Evolutionary conservation across 2,113 vertebrate species (phyloP).

Genomic region (Brachionichthys hirsutus): DNA sequence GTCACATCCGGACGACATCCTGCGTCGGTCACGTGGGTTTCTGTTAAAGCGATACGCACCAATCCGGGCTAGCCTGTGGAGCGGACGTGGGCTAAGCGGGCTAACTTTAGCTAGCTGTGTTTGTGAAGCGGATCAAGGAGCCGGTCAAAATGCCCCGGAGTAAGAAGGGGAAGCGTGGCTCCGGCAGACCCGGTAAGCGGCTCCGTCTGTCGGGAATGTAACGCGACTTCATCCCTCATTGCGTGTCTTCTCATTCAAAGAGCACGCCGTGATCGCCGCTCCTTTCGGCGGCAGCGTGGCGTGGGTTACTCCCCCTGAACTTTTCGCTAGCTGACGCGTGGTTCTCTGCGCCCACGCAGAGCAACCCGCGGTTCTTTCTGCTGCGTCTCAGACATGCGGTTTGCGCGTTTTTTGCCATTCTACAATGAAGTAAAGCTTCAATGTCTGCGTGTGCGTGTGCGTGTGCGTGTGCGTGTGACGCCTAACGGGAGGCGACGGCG

Average conservation of each 20-base stretch:
- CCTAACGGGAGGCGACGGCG: neutral
- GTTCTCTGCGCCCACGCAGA: no score
- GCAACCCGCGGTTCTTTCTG: no score
- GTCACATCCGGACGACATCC: no score
- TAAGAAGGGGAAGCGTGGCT: constrained; percentile 79
- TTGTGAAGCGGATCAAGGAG: constrained; percentile 31
- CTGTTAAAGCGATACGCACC: no score
- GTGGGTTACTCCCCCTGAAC: constrained; percentile 10
- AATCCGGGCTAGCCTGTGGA: no score
- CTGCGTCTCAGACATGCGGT: neutral
- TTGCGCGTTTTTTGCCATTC: no score
- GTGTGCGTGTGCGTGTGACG: neutral
- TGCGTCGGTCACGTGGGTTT: no score
- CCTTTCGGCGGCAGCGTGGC: neutral
- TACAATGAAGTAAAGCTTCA: neutral
- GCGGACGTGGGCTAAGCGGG: neutral
- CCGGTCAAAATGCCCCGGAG: constrained; percentile 72
- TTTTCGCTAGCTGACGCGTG: neutral
- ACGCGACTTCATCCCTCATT: neutral
- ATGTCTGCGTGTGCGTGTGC: neutral
- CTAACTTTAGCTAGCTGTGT: constrained; percentile 32
- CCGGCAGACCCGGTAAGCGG: constrained; percentile 73
- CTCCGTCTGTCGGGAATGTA: neutral
- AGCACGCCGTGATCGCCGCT: neutral
- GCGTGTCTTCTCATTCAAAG: no score